Evolutionary conservation across 2,113 vertebrate species (phyloP).

Genomic region (Pavo muticus): DNA sequence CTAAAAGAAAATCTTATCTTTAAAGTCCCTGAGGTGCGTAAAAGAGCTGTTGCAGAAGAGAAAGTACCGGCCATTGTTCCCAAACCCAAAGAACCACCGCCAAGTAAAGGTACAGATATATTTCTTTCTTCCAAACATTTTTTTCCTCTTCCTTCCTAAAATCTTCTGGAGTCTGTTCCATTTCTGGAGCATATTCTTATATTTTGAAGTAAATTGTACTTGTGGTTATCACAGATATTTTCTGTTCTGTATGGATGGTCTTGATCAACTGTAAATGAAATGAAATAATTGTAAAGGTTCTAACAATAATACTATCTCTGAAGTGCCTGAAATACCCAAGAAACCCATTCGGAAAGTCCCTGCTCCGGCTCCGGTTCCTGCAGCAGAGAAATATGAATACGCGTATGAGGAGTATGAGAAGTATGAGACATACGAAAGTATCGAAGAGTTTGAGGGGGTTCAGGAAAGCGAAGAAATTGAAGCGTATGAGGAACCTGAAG

Average conservation of each 20-base stretch:
- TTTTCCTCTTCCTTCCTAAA: background rate
- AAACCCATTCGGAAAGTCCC: constrained; percentile 60
- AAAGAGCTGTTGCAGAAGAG: constrained; percentile 74
- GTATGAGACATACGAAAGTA: constrained; percentile 41
- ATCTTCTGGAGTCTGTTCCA: background rate
- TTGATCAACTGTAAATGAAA: background rate
- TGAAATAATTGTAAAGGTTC: background rate
- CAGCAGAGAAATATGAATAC: constrained; percentile 46
- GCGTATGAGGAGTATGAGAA: constrained; percentile 72
- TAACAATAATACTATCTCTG: constrained; percentile 52
- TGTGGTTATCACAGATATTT: background rate
- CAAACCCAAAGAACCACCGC: constrained; percentile 72
- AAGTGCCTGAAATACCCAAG: constrained; percentile 78
- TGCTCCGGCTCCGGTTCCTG: constrained; percentile 14
- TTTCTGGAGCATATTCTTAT: background rate
- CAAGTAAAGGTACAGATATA: constrained; percentile 69
- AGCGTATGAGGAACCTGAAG: constrained; percentile 66
- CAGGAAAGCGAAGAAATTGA: constrained; percentile 74
- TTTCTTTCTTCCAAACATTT: background rate
- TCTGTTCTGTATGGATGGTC: background rate
- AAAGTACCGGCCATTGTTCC: constrained; percentile 64
- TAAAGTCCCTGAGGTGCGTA: constrained; percentile 79
- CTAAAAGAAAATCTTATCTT: constrained; percentile 74
- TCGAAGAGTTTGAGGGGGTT: constrained; percentile 61
- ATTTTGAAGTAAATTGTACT: background rate